Conservation (phyloP, 2,888 invertebrate genomes). For the Crossocerus cetratus region DNA sequence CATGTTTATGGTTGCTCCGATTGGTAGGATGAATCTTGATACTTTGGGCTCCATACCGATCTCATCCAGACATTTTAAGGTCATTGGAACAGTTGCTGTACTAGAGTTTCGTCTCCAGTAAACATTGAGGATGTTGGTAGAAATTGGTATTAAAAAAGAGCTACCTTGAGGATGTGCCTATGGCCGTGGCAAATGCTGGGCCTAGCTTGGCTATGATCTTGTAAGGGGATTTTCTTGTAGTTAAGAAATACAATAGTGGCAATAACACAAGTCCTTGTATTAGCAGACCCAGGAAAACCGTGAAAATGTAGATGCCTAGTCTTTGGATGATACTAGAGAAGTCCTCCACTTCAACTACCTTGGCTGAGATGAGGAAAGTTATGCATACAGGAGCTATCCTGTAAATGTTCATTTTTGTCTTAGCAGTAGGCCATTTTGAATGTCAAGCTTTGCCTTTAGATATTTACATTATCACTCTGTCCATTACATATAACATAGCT, state of each 20-base stretch:
- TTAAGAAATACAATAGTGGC: constrained; percentile 90
- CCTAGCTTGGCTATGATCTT: constrained; percentile 88
- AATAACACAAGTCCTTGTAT: constrained; percentile 95
- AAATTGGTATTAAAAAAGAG: not conserved
- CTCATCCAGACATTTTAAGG: constrained; percentile 94
- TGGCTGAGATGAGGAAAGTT: constrained; percentile 91
- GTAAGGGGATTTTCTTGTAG: constrained; percentile 90
- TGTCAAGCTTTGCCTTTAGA: not conserved
- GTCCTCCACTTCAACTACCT: constrained; percentile 92
- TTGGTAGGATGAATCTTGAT: constrained; percentile 96
- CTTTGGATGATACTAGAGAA: constrained; percentile 89
- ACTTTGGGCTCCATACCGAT: constrained; percentile 94
- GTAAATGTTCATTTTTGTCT: constrained; percentile 3
- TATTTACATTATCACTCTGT: constrained; percentile 92
- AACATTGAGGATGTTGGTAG: not conserved
- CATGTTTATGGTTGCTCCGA: constrained; percentile 99
- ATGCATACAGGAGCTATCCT: constrained; percentile 94
- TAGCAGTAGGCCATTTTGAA: too few species aligned
- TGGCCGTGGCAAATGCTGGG: constrained; percentile 96
- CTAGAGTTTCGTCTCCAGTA: constrained; percentile 75
- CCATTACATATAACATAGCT: constrained; percentile 96
- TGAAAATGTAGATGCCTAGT: constrained; percentile 93
- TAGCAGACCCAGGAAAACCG: constrained; percentile 92
- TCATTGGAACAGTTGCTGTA: constrained; percentile 96
- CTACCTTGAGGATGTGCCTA: constrained; percentile 91